Base-by-base conservation (phyloP, 2,888 invertebrate species). In the Caenorhabditis uteleia region DNA sequence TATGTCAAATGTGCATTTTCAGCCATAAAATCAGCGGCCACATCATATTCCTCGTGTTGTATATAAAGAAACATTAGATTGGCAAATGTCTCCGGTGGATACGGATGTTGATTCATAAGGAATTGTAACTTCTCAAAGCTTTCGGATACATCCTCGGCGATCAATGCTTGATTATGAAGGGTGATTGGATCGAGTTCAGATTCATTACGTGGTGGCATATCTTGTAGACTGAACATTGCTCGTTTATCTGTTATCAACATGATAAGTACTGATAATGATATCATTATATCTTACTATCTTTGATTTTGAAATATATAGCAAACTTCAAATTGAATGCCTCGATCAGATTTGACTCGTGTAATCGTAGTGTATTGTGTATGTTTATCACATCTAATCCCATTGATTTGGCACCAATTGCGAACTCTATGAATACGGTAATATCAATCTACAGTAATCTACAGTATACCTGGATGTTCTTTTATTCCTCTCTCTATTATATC, bases 261-360 rank as follows among this genome's bases (percentile, higher is more conserved):
- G 8, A 57, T 56, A n/a, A n/a, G n/a, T n/a, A 8, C 26, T 26
- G 23, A 14, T 27, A 5, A 25, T 38, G 8, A 21, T 46, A 4
- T 33, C 5, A 20, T 10, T 25, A 40, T 7, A 36, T 55, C 85
- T 84, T 77, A 87, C 91, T 87, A 84, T 93, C 91, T 84, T 91
- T 91, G 47, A 91, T 88, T 84, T 94, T 92, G 85, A 93, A 98
- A 85, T 97, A 95, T 77, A 98, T 93, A 4, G 97, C 97, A 10
- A 97, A 95, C 87, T 97, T 97, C 21, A 98, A 87, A 86, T 98
- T 98, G 83, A 97, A 93, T 0, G 97, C 95, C 86, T 98, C 98
- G 12, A 98, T 92, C 3, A 98, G 88, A 20, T 95, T 94, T 3
- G 97, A 95, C 84, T 95, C 91, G 81, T 97, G 95, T 58, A 98